Conservation (phyloP, 2,113 vertebrate genomes). For the Oplegnathus fasciatus region DNA sequence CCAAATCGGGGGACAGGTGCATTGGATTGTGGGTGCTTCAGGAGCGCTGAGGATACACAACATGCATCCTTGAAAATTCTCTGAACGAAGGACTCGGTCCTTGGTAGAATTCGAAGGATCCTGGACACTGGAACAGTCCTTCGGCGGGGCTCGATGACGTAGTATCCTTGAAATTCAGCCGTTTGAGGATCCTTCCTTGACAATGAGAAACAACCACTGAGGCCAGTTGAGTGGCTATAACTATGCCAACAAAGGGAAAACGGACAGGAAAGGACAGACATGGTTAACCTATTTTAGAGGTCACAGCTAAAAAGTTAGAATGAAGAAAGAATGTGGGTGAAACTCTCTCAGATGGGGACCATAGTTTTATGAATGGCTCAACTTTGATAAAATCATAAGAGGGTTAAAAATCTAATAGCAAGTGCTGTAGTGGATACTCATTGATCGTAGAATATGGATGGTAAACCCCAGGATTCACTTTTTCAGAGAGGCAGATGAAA, state of each 20-base stretch:
- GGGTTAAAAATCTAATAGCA: neutral
- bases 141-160: no score
- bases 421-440: neutral
- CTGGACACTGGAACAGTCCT: no score
- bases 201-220: no score
- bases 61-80: no score
- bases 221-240: no score
- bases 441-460: neutral
- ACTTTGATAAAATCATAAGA: conserved; percentile 7
- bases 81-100: no score
- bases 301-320: neutral
- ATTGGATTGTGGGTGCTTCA: no score
- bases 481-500: conserved; percentile 23
- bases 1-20: no score
- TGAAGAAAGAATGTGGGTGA: neutral
- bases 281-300: neutral
- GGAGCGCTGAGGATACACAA: no score
- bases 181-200: no score
- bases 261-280: neutral
- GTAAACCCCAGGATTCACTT: conserved; percentile 4
- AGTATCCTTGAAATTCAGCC: no score
- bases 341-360: neutral
- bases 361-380: neutral
- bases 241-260: neutral
- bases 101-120: no score